phyloP scores from a whole-genome alignment of 2,797 vertebrate genomes.

The Acanthurus tractus region DNA sequence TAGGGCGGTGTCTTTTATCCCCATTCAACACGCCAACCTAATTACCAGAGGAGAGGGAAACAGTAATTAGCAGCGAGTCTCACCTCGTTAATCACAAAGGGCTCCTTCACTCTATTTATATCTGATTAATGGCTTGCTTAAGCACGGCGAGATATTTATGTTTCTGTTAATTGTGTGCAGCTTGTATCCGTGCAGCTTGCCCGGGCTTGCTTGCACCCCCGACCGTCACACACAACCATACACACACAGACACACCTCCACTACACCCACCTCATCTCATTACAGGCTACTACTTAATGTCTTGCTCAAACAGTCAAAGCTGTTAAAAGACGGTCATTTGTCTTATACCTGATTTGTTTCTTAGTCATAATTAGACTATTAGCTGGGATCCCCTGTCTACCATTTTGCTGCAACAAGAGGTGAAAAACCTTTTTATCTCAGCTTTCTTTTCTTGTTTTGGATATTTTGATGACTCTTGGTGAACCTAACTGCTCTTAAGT shows the following conservation, averaged over 20 bases:
- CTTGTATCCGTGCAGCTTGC: slow-evolving; percentile 84
- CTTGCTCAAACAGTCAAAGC: slow-evolving; percentile 62
- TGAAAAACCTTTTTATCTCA: background rate
- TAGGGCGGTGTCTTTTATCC: slow-evolving; percentile 91
- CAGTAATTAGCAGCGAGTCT: slow-evolving; percentile 98
- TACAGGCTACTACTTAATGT: slow-evolving; percentile 66
- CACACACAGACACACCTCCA: slow-evolving; percentile 26
- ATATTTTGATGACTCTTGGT: background rate
- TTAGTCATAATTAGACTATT: slow-evolving; percentile 57
- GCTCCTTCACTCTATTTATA: slow-evolving; percentile 97
- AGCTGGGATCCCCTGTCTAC: slow-evolving; percentile 19
- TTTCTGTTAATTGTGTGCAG: slow-evolving; percentile 95
- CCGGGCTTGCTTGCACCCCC: slow-evolving; percentile 77
- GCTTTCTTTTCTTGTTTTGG: slow-evolving; percentile 21
- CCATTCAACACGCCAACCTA: slow-evolving; percentile 96
- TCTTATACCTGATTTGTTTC: slow-evolving; percentile 60
- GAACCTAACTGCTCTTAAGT: slow-evolving; percentile 10
- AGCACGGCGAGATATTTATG: slow-evolving; percentile 93
- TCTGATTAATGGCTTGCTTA: slow-evolving; percentile 97
- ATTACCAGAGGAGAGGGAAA: slow-evolving; percentile 96
- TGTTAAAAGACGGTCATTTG: slow-evolving; percentile 53
- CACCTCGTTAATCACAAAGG: slow-evolving; percentile 99
- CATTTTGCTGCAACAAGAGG: slow-evolving; percentile 10
- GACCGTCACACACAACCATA: slow-evolving; percentile 28
- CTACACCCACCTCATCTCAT: slow-evolving; percentile 65